phyloP scores from a whole-genome alignment of 2,888 invertebrate species.

The Scaptomyza tumidula region DNA sequence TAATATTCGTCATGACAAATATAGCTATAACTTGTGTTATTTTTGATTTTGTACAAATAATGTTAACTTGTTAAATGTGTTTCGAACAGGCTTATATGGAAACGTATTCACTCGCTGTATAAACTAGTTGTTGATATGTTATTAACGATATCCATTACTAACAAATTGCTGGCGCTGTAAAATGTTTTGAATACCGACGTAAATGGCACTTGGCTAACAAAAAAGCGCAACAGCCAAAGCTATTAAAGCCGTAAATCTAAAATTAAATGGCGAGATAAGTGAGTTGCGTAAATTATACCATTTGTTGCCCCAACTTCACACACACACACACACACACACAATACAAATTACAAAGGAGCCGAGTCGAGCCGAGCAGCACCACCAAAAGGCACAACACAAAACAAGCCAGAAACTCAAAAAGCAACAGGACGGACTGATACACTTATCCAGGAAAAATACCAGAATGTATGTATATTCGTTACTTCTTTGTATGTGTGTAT shows the following conservation, averaged over 20 bases:
- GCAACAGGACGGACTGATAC: slow-evolving; percentile 35
- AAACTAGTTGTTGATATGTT: slow-evolving; percentile 12
- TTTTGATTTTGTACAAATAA: too few relatives aligned
- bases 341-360: slow-evolving; percentile 34
- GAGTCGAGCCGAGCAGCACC: slow-evolving; percentile 33
- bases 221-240: slow-evolving; percentile 30
- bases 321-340: slow-evolving; percentile 21
- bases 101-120: neutral
- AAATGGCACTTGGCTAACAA: slow-evolving; percentile 15
- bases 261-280: slow-evolving; percentile 67
- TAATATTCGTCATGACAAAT: too few relatives aligned
- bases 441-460: slow-evolving; percentile 7
- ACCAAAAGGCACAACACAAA: slow-evolving; percentile 39
- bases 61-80: too few relatives aligned
- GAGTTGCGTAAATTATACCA: slow-evolving; percentile 62
- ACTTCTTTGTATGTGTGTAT: neutral
- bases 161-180: neutral
- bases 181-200: slow-evolving; percentile 6
- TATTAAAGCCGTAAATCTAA: slow-evolving; percentile 58
- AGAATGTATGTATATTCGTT: neutral
- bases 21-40: too few relatives aligned
- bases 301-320: slow-evolving; percentile 55
- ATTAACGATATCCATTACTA: slow-evolving; percentile 4
- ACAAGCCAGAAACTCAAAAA: slow-evolving; percentile 22
- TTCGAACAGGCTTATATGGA: neutral